Evolutionary conservation across 1,140 invertebrate genomes (phyloP).

Genomic region (Vanessa atalanta): DNA sequence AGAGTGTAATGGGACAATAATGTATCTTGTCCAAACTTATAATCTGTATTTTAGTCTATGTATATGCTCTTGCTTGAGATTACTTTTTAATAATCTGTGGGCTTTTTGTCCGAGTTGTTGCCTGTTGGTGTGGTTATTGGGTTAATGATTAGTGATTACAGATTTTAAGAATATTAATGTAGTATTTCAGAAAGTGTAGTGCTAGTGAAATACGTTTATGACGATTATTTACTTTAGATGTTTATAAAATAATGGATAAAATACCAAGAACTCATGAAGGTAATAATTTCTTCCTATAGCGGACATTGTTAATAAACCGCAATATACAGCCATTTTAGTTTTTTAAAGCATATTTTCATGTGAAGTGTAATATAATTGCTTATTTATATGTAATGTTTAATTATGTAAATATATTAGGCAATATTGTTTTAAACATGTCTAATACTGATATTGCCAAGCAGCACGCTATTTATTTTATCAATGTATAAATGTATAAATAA

Average conservation of each 20-base stretch:
- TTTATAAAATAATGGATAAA: slow-evolving; percentile 83
- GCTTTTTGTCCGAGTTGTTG: slow-evolving; percentile 15
- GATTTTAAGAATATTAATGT: slow-evolving; percentile 1
- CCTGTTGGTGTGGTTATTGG: slow-evolving; percentile 32
- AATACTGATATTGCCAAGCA: background rate
- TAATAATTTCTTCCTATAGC: slow-evolving; percentile 65
- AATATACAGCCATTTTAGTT: slow-evolving; percentile 20
- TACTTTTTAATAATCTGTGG: background rate
- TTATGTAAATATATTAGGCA: background rate
- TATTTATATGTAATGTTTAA: background rate
- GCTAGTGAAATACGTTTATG: background rate
- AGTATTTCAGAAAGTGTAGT: background rate
- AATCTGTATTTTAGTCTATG: too few relatives aligned
- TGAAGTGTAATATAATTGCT: background rate
- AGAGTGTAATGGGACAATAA: too few relatives aligned
- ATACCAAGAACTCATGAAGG: slow-evolving; percentile 90
- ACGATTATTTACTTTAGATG: slow-evolving; percentile 22
- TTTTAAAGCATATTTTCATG: background rate
- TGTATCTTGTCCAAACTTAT: too few relatives aligned
- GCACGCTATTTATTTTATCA: background rate
- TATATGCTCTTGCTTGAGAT: too few relatives aligned
- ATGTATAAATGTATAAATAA: background rate
- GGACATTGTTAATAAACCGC: slow-evolving; percentile 2
- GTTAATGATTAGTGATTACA: slow-evolving; percentile 8
- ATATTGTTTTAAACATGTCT: background rate